Base-by-base conservation (phyloP, 2,888 invertebrate genomes). In the Acleris laterana region DNA sequence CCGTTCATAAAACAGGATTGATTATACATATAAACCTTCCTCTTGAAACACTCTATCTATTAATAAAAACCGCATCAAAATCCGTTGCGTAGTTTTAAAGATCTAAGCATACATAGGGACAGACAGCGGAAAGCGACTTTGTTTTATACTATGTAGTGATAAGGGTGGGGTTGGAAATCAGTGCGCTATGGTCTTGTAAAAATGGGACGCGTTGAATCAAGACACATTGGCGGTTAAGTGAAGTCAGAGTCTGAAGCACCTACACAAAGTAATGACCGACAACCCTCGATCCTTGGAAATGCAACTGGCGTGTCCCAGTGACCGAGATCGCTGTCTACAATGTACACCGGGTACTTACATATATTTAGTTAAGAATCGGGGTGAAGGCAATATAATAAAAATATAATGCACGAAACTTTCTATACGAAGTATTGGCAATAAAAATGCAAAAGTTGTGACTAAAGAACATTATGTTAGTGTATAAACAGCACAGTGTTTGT, bases 381-480 rank as follows among this genome's bases (percentile, higher is more conserved):
- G 77, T 74, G 76, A 84, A 77, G 85, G 79, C 80, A 84, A 79
- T 69, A 79, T 78, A 60, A 46, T 80, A 70, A 82, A 38, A 82
- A 87, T 84, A 78, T 77, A 81, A 83, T 69, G 77, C 73, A 83
- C 84, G 84, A 84, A 84, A 81, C 84, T 80, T 82, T 81, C 83
- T 82, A 85, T 85, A 86, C 83, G 85, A 87, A 85, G 80, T 89
- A 88, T 90, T 88, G 87, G 84, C 85, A 87, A 86, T 89, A 89
- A 87, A 90, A 92, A 92, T 91, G 91, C 91, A 92, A 81, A 87
- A 88, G 81, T 92, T 90, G 91, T 92, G 92, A 92, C 92, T 92
- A 90, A 78, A 83, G 87, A 88, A 80, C 77, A 75, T 80, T 79
- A 80, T 77, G 84, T 88, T 85, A 87, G 85, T 87, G 82, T 89